phyloP scores from a whole-genome alignment of 2,797 vertebrate species.

The Lacerta viridis region DNA sequence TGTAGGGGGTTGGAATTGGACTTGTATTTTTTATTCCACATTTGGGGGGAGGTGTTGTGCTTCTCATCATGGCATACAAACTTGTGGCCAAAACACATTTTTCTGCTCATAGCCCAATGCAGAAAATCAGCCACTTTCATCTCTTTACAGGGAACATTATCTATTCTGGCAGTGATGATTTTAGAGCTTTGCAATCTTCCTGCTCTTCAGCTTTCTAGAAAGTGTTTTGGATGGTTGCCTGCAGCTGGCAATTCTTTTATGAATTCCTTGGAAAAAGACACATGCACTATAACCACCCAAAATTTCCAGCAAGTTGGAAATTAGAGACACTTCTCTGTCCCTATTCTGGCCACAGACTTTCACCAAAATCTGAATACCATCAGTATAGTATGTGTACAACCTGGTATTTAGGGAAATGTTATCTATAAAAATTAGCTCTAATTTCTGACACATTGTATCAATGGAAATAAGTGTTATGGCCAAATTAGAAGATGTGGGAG shows the following conservation, averaged over 20 bases:
- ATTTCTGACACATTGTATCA: not conserved
- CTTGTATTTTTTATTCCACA: not conserved
- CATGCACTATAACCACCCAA: not conserved
- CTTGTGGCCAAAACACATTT: not conserved
- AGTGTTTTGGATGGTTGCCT: not conserved
- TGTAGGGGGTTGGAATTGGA: no score
- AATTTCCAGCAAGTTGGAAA: not conserved
- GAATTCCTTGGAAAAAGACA: not conserved
- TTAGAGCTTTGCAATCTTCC: not conserved
- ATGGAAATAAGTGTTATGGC: not conserved
- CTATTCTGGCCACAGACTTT: not conserved
- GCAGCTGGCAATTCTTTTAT: not conserved
- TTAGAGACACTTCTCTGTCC: not conserved
- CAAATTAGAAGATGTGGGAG: not conserved
- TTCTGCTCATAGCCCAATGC: not conserved
- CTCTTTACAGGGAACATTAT: not conserved
- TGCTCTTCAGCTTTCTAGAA: constrained; percentile 1
- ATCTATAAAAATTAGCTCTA: not conserved
- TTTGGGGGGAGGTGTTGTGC: not conserved
- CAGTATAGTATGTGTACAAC: no score
- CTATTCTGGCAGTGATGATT: not conserved
- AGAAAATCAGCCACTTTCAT: not conserved
- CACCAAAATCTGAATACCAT: not conserved
- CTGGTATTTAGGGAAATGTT: not conserved
- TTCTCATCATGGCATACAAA: not conserved